phyloP scores from a whole-genome alignment of 92 coral and sea anemone genomes.

The Umimayanthus chanpuru region DNA sequence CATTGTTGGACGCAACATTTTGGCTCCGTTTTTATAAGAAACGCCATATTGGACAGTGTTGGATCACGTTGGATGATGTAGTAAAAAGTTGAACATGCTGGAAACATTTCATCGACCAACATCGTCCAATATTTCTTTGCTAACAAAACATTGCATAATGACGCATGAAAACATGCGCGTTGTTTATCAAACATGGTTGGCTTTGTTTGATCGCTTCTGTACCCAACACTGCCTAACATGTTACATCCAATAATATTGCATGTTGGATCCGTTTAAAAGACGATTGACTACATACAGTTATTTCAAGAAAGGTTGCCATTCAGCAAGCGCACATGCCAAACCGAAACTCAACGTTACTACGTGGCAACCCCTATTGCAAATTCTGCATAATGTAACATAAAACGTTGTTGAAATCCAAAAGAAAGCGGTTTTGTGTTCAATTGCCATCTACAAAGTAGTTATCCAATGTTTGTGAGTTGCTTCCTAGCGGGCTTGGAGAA shows the following conservation, averaged over 20 bases:
- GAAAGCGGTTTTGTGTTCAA: constrained; percentile 9
- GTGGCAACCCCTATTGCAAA: neutral
- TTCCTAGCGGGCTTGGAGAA: neutral
- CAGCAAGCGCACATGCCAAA: neutral
- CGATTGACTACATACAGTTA: neutral
- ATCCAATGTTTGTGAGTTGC: neutral
- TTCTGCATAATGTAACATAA: neutral
- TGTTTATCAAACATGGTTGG: neutral
- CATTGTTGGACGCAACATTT: neutral
- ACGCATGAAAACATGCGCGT: neutral
- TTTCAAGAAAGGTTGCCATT: constrained; percentile 2
- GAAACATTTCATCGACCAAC: neutral
- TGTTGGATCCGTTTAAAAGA: neutral
- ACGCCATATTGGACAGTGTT: constrained; percentile 15
- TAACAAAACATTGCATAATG: neutral
- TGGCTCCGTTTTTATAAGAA: neutral
- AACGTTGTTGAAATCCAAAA: neutral
- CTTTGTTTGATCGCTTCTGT: neutral
- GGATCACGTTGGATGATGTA: constrained; percentile 3
- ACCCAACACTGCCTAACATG: constrained; percentile 1
- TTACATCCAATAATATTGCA: neutral
- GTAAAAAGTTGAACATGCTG: neutral
- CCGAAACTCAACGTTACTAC: neutral
- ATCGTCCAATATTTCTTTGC: neutral
- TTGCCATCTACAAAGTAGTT: neutral